These are phyloP conservation scores for Lasioglossum marginatum DNA, from an alignment of 2,888 invertebrate genomes.

Conservation along the genomic window DNA sequence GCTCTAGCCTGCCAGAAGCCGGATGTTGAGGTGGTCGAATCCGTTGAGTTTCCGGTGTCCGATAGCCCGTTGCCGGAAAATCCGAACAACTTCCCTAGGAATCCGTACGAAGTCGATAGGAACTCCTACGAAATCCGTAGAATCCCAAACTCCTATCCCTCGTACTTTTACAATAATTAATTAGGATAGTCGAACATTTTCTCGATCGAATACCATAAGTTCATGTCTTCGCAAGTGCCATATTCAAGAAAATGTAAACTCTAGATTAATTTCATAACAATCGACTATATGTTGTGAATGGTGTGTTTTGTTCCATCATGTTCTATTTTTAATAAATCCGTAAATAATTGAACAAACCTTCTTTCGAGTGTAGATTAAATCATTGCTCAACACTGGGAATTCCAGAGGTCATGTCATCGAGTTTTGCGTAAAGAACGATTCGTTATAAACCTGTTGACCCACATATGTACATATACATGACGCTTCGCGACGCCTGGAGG, in stretches of 20 bases:
- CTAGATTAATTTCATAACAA: neutral
- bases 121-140: conserved; percentile 5
- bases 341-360: neutral
- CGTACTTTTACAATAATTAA: conserved; percentile 36
- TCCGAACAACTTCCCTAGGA: conserved; percentile 16
- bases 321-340: neutral
- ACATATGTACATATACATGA: conserved; percentile 3
- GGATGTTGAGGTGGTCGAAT: conserved; percentile 53
- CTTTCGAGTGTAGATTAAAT: neutral
- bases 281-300: neutral
- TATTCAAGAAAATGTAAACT: neutral
- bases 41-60: conserved; percentile 41
- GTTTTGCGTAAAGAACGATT: neutral
- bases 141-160: conserved; percentile 7
- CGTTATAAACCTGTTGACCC: conserved; percentile 16
- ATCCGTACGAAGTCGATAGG: conserved; percentile 6
- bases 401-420: neutral
- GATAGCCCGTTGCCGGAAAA: conserved; percentile 31
- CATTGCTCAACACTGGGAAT: neutral
- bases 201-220: neutral
- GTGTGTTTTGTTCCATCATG: neutral
- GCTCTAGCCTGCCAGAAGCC: conserved; percentile 85
- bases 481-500: conserved; percentile 8
- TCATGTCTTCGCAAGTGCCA: neutral
- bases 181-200: neutral